Conservation (phyloP, 2,113 vertebrate species). For the Strix aluco region DNA sequence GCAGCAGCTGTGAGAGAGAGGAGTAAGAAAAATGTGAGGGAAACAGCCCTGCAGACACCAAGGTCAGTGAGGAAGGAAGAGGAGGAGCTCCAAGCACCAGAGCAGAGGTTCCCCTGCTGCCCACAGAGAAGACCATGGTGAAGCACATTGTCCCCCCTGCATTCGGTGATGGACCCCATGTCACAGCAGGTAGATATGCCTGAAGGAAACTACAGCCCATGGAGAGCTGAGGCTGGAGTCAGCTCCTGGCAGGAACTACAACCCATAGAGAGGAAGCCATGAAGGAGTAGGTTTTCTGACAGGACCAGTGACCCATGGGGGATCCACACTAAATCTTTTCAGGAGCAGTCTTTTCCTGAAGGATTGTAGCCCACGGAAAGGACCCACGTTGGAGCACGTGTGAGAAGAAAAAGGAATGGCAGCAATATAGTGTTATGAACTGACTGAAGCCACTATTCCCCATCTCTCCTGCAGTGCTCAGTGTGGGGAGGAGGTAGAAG, state of each 20-base stretch:
- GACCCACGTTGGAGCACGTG: not conserved
- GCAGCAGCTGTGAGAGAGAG: not conserved
- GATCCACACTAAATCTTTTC: not conserved
- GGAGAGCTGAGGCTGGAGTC: not conserved
- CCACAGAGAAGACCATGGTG: not conserved
- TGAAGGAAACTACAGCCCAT: not conserved
- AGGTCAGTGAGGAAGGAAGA: not conserved
- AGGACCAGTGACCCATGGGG: not conserved
- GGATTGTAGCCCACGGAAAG: not conserved
- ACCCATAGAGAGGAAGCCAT: fast-evolving
- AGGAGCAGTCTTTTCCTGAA: not conserved
- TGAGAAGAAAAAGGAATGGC: not conserved
- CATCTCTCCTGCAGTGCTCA: not conserved
- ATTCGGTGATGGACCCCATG: too few species aligned
- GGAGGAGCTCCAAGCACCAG: not conserved
- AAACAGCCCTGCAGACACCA: not conserved
- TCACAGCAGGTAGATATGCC: not conserved
- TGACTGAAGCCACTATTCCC: not conserved
- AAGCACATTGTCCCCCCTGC: not conserved
- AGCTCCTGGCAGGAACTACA: not conserved
- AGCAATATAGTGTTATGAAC: not conserved
- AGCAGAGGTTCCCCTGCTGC: not conserved
- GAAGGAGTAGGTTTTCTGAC: not conserved
- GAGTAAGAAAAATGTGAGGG: not conserved
- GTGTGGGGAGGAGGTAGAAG: not conserved